Conservation (phyloP, 2,113 vertebrate genomes). For the Takifugu bimaculatus region DNA sequence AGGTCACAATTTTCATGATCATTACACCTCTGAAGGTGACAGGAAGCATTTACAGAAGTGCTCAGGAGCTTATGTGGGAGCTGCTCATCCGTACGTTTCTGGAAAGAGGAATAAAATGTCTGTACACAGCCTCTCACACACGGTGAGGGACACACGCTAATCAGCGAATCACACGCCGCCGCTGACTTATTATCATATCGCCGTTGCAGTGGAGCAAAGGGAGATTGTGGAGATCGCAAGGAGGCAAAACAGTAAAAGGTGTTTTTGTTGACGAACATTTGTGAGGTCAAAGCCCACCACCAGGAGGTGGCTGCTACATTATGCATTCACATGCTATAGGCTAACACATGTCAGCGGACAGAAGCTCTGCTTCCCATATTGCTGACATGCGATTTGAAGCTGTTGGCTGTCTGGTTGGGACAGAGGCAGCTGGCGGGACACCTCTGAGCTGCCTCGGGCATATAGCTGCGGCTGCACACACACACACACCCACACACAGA, state of each 20-base stretch:
- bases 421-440: slow-evolving; percentile 74
- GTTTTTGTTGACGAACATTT: slow-evolving; percentile 4
- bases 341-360: slow-evolving; percentile 74
- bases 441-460: slow-evolving; percentile 66
- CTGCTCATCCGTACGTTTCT: slow-evolving; percentile 68
- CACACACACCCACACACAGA: slow-evolving; percentile 24
- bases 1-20: slow-evolving; percentile 77
- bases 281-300: slow-evolving; percentile 45
- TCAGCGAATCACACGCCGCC: slow-evolving; percentile 51
- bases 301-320: slow-evolving; percentile 66
- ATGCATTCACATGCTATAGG: slow-evolving; percentile 69
- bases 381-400: slow-evolving; percentile 77
- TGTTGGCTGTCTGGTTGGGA: slow-evolving; percentile 77
- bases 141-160: slow-evolving; percentile 38
- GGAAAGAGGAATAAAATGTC: slow-evolving; percentile 54
- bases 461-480: slow-evolving; percentile 46
- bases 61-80: slow-evolving; percentile 72
- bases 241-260: slow-evolving; percentile 6
- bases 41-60: slow-evolving; percentile 74
- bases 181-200: slow-evolving; percentile 43
- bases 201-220: slow-evolving; percentile 23
- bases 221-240: slow-evolving; percentile 13
- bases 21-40: slow-evolving; percentile 77
- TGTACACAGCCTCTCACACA: slow-evolving; percentile 41
- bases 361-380: slow-evolving; percentile 77